Conservation (phyloP, 2,113 vertebrate genomes). For the Anoura caudifer region DNA sequence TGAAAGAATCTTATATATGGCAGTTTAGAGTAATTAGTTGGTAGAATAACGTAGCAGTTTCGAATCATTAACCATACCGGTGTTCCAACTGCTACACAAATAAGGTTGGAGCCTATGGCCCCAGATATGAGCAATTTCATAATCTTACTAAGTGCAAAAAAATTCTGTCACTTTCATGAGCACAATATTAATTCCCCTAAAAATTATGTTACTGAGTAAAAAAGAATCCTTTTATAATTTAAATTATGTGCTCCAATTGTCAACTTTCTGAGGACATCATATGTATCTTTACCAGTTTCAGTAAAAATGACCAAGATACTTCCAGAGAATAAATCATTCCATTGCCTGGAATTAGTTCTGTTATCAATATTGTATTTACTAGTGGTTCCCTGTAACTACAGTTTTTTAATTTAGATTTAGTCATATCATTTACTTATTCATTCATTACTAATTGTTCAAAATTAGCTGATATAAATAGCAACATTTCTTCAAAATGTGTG, state of each 20-base stretch:
- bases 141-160: neutral
- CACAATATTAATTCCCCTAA: neutral
- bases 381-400: neutral
- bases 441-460: neutral
- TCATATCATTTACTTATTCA: neutral
- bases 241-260: neutral
- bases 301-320: neutral
- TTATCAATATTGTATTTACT: neutral
- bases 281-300: neutral
- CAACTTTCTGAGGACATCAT: neutral
- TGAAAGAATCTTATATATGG: constrained; percentile 32
- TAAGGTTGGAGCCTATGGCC: neutral
- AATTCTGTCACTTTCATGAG: neutral
- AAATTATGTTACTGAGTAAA: neutral
- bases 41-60: constrained; percentile 24
- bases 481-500: neutral
- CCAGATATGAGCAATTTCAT: neutral
- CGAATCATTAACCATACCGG: neutral
- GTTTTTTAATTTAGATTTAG: neutral
- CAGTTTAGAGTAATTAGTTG: constrained; percentile 48
- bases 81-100: neutral
- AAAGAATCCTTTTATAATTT: neutral
- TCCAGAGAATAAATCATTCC: neutral
- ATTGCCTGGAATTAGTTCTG: neutral
- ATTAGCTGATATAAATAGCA: neutral